Evolutionary conservation across 2,113 vertebrate species (phyloP).

Genomic region (Daphoenositta chrysoptera): DNA sequence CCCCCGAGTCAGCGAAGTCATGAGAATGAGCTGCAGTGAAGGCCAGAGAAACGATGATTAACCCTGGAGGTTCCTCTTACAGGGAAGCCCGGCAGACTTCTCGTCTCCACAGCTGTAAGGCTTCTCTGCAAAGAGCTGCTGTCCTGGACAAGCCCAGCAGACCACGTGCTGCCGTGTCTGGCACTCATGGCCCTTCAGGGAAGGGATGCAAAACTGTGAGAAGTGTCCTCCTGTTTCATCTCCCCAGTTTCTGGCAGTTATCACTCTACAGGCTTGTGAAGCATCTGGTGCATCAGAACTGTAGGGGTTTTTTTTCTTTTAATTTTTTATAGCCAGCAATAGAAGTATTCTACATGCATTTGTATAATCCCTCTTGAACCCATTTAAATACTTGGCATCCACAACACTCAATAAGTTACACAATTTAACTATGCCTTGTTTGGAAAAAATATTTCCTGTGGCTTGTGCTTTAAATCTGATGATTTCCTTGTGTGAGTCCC

Average conservation of each 20-base stretch:
- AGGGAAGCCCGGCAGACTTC: neutral
- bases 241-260: neutral
- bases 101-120: neutral
- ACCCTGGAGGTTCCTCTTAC: conserved; percentile 16
- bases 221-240: neutral
- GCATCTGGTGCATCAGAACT: conserved; percentile 21
- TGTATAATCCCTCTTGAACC: conserved; percentile 33
- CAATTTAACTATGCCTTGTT: conserved; percentile 47
- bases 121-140: neutral
- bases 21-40: neutral
- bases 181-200: neutral
- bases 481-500: conserved; percentile 50
- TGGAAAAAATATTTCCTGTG: conserved; percentile 55
- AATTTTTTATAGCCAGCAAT: neutral
- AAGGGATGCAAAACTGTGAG: neutral
- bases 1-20: neutral
- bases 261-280: neutral
- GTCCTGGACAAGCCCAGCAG: neutral
- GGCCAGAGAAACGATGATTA: neutral
- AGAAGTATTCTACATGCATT: neutral
- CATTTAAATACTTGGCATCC: conserved; percentile 45
- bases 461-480: conserved; percentile 46
- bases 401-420: conserved; percentile 14
- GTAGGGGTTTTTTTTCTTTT: neutral
- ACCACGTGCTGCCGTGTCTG: neutral